Base-by-base conservation (phyloP, 53 echinoderm and acorn worm genomes). In the Holothuria scabra region DNA sequence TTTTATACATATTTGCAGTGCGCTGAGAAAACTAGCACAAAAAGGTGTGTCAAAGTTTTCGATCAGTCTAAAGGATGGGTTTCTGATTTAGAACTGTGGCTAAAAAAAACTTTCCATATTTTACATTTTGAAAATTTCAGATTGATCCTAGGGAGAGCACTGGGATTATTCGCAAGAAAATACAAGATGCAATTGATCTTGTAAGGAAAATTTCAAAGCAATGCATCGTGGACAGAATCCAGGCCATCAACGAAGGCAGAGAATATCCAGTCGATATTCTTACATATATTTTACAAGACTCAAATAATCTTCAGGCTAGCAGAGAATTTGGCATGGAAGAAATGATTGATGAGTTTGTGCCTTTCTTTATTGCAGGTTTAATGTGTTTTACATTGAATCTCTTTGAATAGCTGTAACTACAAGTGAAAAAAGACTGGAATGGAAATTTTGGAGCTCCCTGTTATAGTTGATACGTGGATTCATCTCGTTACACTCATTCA, bases 311-410 rank as follows among this genome's bases (percentile, higher is more conserved):
- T n/a, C 28, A 74, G 12, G 41, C 7, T 59, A 64, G 59, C 12
- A 22, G 32, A 19, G 56, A 35, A 10, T 68, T 85, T 65, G 87
- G 81, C 26, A 14, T 81, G 81, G 59, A 87, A 61, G 68, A 76
- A 10, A 28, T 87, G 59, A 60, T 87, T 3, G 87, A 87, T 41
- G 87, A 87, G 81, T 87, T 87, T 87, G 69, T 87, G 6, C 80
- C 80, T 10, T 64, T 86, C 32, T 80, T 86, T 52, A 22, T 86
- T 16, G 52, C 52, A 52, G 52, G 69, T 87, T 9, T 66, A 56
- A 5, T 80, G 49, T 10, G 28, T 86, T 55, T 80, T 86, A 16
- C 16, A 16, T 52, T 52, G 0, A 52, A 52, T 1, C 14, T 18
- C 8, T 16, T 52, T 52, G 52, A 16, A 2, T 52, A 44, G 44